Conservation (phyloP, 2,797 vertebrate species). For the Poecile montanus region DNA sequence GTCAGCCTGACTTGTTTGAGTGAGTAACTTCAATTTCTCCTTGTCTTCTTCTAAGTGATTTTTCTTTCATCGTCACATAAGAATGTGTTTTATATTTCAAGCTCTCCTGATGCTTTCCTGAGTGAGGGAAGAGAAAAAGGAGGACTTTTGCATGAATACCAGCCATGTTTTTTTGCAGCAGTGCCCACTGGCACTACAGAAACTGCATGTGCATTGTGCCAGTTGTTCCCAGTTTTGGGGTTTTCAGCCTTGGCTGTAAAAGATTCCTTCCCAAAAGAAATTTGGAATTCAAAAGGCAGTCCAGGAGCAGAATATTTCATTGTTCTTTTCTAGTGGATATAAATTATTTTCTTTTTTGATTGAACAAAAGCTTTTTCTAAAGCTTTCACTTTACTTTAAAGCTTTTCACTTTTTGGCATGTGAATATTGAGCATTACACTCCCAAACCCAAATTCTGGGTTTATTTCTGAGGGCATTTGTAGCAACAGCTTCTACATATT, state of each 20-base stretch:
- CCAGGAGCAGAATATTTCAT: neutral
- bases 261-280: neutral
- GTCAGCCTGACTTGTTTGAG: conserved; percentile 68
- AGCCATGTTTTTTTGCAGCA: neutral
- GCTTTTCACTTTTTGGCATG: no score
- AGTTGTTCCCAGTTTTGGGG: neutral
- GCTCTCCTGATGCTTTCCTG: conserved; percentile 16
- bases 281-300: neutral
- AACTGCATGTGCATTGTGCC: neutral
- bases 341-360: neutral
- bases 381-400: neutral
- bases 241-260: neutral
- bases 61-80: conserved; percentile 48
- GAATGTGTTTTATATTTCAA: conserved; percentile 53
- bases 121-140: neutral
- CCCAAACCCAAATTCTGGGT: neutral
- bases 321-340: neutral
- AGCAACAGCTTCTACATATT: neutral
- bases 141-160: neutral
- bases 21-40: conserved; percentile 69
- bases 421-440: neutral
- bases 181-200: neutral
- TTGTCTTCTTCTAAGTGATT: conserved; percentile 60
- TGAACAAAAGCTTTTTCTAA: neutral
- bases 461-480: neutral